These are phyloP conservation scores for Caenorhabditis macrosperma DNA, from an alignment of 2,888 invertebrate species.

Conservation along the genomic window DNA sequence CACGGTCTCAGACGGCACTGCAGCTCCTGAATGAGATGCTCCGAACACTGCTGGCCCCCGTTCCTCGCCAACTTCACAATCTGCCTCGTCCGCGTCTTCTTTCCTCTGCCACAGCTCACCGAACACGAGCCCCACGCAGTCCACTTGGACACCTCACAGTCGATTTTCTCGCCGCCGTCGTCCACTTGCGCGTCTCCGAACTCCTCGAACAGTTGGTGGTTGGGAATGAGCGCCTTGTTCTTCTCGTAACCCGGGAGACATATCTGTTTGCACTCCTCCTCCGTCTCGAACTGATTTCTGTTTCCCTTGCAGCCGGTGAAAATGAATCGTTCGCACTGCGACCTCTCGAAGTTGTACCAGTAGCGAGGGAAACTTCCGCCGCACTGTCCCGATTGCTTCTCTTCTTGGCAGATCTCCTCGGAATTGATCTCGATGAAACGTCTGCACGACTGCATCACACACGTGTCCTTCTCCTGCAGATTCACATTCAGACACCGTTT, in stretches of 20 bases:
- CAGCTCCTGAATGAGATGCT: slow-evolving; percentile 77
- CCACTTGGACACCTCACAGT: slow-evolving; percentile 88
- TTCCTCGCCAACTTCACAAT: slow-evolving; percentile 78
- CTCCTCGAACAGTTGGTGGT: slow-evolving; percentile 74
- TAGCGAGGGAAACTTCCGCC: slow-evolving; percentile 90
- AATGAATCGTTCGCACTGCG: slow-evolving; percentile 88
- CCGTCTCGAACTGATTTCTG: slow-evolving; percentile 80
- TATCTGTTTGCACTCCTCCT: slow-evolving; percentile 81
- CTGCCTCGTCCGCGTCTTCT: slow-evolving; percentile 72
- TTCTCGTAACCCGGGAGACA: slow-evolving; percentile 80
- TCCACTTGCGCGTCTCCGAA: slow-evolving; percentile 70
- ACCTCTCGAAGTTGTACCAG: slow-evolving; percentile 87
- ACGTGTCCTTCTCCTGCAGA: slow-evolving; percentile 79
- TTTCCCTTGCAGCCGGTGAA: slow-evolving; percentile 89
- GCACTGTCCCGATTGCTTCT: slow-evolving; percentile 89
- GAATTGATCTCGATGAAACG: slow-evolving; percentile 76
- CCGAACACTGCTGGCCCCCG: slow-evolving; percentile 78
- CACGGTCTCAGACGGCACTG: slow-evolving; percentile 79
- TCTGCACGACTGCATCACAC: slow-evolving; percentile 76
- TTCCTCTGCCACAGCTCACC: slow-evolving; percentile 90
- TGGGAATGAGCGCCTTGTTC: slow-evolving; percentile 75
- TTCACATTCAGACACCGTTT: slow-evolving; percentile 70
- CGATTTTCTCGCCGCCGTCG: slow-evolving; percentile 70
- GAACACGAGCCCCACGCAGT: slow-evolving; percentile 88
- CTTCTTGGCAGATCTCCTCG: slow-evolving; percentile 88